Evolutionary conservation across 92 coral and sea anemone species (phyloP), one percentile per base, ranked within the genome.

Genomic region (Montipora capitata): DNA sequence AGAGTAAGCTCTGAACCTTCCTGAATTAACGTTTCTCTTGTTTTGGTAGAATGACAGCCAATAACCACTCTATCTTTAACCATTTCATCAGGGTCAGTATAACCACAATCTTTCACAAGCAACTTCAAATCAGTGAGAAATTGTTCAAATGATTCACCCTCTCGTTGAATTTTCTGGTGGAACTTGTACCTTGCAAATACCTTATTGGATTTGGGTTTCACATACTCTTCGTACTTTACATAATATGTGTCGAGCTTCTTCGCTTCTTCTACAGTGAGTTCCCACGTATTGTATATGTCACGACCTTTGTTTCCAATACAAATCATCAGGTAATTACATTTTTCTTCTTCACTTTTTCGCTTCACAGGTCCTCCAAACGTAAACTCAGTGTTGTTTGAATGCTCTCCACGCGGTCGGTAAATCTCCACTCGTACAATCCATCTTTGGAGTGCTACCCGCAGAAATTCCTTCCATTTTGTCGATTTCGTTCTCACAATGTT

Each of bases 1-100:
- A 48, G 52, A 48, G 52, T 48, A 48, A 48, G 52, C 52, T 48
- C 52, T 48, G 52, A 48, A 48, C 52, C 52, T 5, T 48, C 52
- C 52, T 48, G 7, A 48, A 48, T 48, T 9, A 2, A 48, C 52
- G 6, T 48, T 48, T 48, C 52, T 48, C 78, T 74, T 17, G 63
- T 74, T 48, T 74, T 74, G 78, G 42, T 48, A 49, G 62, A 10
- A 74, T 89, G 68, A 38, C 87, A 80, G 20, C 92, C 93, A 58
- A 88, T 75, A 10, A 89, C 92, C 52, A 86, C 86, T 74, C 93
- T 76, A 64, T 91, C 97, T 85, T 92, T 68, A 44, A 88, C 90
- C 93, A 94, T 94, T 62, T 94, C 87, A 52, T 94, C 89, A 14
- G 72, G 91, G 20, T 88, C 89, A 27, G 75, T 51, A 65, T 88